These are phyloP conservation scores for Mugil cephalus DNA, from an alignment of 2,113 vertebrate genomes.

Conservation along the genomic window DNA sequence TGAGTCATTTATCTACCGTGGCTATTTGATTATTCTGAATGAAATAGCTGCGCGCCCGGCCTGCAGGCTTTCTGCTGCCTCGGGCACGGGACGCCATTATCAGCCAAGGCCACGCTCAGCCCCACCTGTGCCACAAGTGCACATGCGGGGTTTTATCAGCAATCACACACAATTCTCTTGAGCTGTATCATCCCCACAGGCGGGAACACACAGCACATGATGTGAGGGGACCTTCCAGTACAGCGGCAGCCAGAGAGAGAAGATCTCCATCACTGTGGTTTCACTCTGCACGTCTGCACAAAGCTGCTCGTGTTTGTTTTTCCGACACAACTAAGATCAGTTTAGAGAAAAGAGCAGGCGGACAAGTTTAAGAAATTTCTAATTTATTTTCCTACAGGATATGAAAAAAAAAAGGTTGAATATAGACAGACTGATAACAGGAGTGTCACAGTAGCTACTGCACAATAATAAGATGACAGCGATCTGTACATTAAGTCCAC, in stretches of 20 bases:
- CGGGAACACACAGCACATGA: constrained; percentile 18
- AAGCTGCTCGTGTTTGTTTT: background rate
- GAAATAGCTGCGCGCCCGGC: background rate
- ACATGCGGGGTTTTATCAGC: constrained; percentile 42
- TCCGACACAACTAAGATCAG: background rate
- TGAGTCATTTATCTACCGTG: constrained; percentile 9
- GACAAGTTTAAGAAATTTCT: constrained; percentile 55
- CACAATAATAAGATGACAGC: constrained; percentile 66
- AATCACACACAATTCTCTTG: constrained; percentile 13
- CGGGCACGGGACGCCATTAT: constrained; percentile 61
- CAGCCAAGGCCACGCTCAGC: constrained; percentile 56
- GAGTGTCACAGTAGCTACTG: constrained; percentile 70
- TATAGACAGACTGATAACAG: constrained; percentile 45
- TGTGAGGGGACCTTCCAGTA: background rate
- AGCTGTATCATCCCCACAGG: constrained; percentile 39
- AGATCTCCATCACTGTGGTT: constrained; percentile 16
- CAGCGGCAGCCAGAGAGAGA: constrained; percentile 35
- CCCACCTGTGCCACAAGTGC: constrained; percentile 44
- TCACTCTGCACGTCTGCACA: constrained; percentile 6
- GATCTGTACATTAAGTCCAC: constrained; percentile 63
- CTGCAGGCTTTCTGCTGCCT: constrained; percentile 39
- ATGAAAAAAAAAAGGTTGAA: constrained; percentile 63
- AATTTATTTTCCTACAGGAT: constrained; percentile 80
- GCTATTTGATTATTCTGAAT: background rate
- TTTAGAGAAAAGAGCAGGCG: constrained; percentile 4